Conservation (phyloP, 2,113 vertebrate genomes). For the Corythaeola cristata region DNA sequence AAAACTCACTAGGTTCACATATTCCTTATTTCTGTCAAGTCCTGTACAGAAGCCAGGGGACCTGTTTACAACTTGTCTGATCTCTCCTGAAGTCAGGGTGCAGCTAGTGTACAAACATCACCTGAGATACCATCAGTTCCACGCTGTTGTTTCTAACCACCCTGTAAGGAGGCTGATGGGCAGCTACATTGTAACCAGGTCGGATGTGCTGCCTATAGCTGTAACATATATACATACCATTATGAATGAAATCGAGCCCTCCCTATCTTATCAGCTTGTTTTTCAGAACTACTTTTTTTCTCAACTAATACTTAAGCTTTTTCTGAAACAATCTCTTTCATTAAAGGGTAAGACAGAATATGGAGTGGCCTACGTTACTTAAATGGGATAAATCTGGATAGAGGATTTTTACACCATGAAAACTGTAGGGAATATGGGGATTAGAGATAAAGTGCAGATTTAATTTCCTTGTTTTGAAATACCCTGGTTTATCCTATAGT, state of each 20-base stretch:
- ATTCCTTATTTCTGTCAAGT: background rate
- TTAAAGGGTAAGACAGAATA: background rate
- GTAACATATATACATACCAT: background rate
- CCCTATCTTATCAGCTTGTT: background rate
- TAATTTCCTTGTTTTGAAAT: background rate
- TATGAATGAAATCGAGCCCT: background rate
- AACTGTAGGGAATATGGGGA: background rate
- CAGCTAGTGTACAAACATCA: background rate
- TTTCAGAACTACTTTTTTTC: background rate
- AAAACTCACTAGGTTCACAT: background rate
- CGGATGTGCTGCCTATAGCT: background rate
- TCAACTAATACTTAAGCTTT: background rate
- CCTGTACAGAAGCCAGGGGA: background rate
- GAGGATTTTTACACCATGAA: background rate
- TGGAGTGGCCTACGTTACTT: background rate
- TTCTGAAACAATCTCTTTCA: background rate
- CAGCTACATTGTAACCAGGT: background rate
- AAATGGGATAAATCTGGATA: background rate
- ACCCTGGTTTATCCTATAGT: background rate
- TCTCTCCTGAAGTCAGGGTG: background rate
- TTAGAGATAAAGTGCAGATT: background rate
- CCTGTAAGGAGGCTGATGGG: background rate
- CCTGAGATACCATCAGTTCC: background rate
- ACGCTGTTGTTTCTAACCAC: background rate
- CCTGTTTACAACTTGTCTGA: background rate